phyloP scores from a whole-genome alignment of 2,888 invertebrate genomes.

The Xestobium rufovillosum region DNA sequence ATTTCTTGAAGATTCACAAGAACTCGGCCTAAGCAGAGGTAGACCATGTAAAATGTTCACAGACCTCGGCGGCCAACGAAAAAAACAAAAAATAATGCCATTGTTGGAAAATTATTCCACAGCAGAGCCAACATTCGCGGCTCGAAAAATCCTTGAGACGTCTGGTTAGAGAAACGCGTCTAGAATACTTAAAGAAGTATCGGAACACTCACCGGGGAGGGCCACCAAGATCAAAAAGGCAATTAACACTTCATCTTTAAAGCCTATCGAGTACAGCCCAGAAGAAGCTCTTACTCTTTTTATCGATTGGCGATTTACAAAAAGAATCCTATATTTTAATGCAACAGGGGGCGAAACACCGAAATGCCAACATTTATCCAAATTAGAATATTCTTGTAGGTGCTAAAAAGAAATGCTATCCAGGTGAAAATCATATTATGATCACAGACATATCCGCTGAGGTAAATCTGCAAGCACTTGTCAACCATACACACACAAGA shows the following conservation, averaged over 20 bases:
- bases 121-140: conserved; percentile 12
- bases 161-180: conserved; percentile 14
- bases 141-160: conserved; percentile 12
- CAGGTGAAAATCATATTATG: conserved; percentile 11
- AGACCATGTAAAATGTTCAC: conserved; percentile 2
- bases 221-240: conserved; percentile 11
- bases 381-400: no score
- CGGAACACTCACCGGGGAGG: not conserved
- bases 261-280: conserved; percentile 6
- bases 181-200: no score
- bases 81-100: conserved; percentile 13
- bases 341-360: no score
- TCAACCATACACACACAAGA: conserved; percentile 14
- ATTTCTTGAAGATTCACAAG: conserved; percentile 8
- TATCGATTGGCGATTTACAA: no score
- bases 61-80: conserved; percentile 12
- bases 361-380: no score
- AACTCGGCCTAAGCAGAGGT: no score
- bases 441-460: conserved; percentile 13
- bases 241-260: not conserved
- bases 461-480: conserved; percentile 14
- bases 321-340: no score
- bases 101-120: conserved; percentile 12
- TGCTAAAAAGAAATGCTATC: conserved; percentile 15
- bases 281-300: no score